Conservation (phyloP, 2,113 vertebrate species). For the Neotoma lepida region DNA sequence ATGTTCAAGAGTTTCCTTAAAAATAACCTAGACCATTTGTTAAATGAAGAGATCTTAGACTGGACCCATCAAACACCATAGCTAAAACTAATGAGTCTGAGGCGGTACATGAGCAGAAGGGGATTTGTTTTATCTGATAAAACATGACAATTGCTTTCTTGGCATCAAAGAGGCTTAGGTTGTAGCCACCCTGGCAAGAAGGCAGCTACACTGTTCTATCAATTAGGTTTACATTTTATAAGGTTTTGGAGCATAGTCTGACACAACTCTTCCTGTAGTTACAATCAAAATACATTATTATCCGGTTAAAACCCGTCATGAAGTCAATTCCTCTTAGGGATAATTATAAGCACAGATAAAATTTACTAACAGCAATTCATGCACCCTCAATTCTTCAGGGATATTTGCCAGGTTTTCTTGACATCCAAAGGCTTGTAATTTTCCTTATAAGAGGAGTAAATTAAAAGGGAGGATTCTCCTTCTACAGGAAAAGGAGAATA, state of each 20-base stretch:
- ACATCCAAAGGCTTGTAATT: not conserved
- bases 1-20: not conserved
- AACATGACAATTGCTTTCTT: not conserved
- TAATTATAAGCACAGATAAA: constrained; percentile 26
- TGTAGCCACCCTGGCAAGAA: not conserved
- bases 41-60: constrained; percentile 28
- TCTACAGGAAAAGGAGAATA: not conserved
- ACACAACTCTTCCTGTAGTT: not conserved
- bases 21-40: not conserved
- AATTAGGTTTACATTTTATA: not conserved
- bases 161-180: not conserved
- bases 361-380: not conserved
- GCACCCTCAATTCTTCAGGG: not conserved
- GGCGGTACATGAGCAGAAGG: not conserved
- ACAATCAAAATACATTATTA: not conserved
- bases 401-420: not conserved
- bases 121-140: constrained; percentile 21
- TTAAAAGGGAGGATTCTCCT: not conserved
- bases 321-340: not conserved
- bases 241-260: not conserved
- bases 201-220: not conserved
- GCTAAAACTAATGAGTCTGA: not conserved
- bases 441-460: not conserved
- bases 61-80: not conserved
- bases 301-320: not conserved